These are phyloP conservation scores for Scelioninae gen. 2 DNA, from an alignment of 2,888 invertebrate genomes.

Conservation along the genomic window DNA sequence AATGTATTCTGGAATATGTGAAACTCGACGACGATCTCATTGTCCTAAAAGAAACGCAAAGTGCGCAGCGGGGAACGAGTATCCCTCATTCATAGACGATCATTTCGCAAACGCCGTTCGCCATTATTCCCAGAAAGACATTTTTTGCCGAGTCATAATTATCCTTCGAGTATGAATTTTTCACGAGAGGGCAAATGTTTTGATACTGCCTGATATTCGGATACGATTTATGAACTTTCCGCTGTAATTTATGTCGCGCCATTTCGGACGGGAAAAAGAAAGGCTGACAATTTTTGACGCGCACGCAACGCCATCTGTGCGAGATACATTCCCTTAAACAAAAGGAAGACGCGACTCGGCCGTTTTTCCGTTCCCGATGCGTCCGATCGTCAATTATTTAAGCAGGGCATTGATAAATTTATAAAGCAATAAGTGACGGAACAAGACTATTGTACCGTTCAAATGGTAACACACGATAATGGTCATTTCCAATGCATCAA, in stretches of 20 bases:
- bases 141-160: constrained; percentile 42
- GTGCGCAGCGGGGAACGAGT: constrained; percentile 61
- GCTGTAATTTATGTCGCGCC: constrained; percentile 12
- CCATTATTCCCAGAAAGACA: constrained; percentile 18
- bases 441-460: constrained; percentile 9
- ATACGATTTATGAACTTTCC: constrained; percentile 14
- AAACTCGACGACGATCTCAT: constrained; percentile 68
- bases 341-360: constrained; percentile 4
- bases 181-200: constrained; percentile 4
- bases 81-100: constrained; percentile 56
- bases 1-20: constrained; percentile 71
- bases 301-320: constrained; percentile 8
- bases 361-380: constrained; percentile 31
- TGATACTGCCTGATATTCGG: constrained; percentile 13
- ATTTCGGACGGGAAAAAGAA: constrained; percentile 12
- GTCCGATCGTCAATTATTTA: constrained; percentile 35
- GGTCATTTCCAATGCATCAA: constrained; percentile 9
- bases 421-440: constrained; percentile 28
- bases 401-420: constrained; percentile 13
- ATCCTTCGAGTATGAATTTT: constrained; percentile 31
- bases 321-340: constrained; percentile 33
- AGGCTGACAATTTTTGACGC: too few relatives aligned
- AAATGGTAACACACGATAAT: constrained; percentile 22
- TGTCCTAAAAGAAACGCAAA: constrained; percentile 64
- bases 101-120: constrained; percentile 14